Evolutionary conservation across 2,797 vertebrate species (phyloP), one percentile per base, ranked within the genome.

Genomic region (Enteromius treurensis): DNA sequence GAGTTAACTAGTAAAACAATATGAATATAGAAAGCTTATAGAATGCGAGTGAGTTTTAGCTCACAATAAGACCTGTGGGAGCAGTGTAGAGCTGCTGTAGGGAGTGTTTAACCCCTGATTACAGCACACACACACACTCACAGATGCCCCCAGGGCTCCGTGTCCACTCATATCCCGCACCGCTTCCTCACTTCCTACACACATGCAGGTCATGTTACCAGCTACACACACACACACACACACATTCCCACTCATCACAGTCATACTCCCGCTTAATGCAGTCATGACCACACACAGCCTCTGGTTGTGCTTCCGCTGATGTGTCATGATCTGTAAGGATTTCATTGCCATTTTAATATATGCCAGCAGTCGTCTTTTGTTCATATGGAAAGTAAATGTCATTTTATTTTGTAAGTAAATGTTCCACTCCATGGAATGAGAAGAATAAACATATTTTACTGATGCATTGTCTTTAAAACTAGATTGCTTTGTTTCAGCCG

Each of bases 41-140:
- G 26, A 80, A 62, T 29, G 5, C 2, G 58, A 62, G 23, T 62
- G 26, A 7, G 29, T 32, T 49, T 58, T 29, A 45, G 10, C 89
- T 90, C 93, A 93, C 95, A 93, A 93, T 95, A 94, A 93, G 92
- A 92, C 93, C 93, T 94, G 95, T 95, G 95, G 92, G 94, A 93
- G 89, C 92, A 94, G 93, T 92, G 94, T 92, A 92, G 92, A 87
- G 88, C 93, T 93, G 96, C 96, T 95, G 95, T 93, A 94, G 96
- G 96, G 96, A 95, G 95, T 96, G 96, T 95, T 98, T 99, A 98
- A 98, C 98, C 96, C 90, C 84, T 96, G 96, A 98, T 98, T 98
- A 96, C 92, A 94, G 92, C 40, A 29, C 19, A 67, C 69, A 80
- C 77, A 83, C 81, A 84, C 19, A 49, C 21, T 10, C 34, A 74